Conservation (phyloP, 2,113 vertebrate genomes). For the Pseudopipra pipra region DNA sequence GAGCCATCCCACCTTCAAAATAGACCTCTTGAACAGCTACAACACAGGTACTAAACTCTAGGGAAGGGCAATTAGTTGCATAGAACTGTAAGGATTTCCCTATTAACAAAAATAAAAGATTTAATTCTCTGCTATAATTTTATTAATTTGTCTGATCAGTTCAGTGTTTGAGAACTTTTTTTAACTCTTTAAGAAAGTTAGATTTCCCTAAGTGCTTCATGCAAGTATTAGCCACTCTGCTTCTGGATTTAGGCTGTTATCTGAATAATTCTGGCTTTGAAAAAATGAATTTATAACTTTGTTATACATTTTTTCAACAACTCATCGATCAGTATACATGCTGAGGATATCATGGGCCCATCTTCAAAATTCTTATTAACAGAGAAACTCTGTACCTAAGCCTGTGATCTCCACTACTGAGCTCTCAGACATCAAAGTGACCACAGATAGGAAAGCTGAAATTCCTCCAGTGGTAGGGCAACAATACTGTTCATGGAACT, state of each 20-base stretch:
- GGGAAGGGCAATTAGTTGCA: not conserved
- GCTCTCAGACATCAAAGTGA: not conserved
- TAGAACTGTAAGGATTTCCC: not conserved
- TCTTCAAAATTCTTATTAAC: not conserved
- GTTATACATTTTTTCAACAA: not conserved
- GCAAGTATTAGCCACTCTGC: not conserved
- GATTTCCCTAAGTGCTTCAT: not conserved
- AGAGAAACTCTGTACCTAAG: not conserved
- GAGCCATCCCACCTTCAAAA: not conserved
- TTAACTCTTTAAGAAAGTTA: not conserved
- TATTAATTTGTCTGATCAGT: not conserved
- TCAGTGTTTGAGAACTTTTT: not conserved
- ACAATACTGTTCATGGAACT: not conserved
- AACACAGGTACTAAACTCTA: not conserved
- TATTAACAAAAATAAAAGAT: not conserved
- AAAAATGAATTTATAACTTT: not conserved
- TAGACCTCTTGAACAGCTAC: not conserved
- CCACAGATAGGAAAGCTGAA: not conserved
- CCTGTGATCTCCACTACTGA: not conserved
- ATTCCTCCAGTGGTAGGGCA: not conserved
- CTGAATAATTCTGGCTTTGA: not conserved
- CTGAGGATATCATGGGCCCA: not conserved
- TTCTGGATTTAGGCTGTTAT: not conserved
- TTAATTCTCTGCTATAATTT: not conserved
- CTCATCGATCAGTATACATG: not conserved